Evolutionary conservation across 2,797 vertebrate genomes (phyloP).

Genomic region (Channallabes apus): DNA sequence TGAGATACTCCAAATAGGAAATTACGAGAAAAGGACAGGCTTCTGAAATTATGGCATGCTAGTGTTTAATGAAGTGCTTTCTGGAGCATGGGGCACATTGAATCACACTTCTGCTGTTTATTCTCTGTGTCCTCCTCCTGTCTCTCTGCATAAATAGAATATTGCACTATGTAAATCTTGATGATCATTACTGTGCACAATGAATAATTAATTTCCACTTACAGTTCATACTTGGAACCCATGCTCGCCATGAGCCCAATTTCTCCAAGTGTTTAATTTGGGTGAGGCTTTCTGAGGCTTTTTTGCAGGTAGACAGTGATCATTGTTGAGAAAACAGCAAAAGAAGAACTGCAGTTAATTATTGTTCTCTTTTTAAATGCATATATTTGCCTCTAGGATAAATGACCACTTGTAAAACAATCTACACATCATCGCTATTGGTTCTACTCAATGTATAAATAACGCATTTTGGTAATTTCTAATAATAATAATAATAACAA

Average conservation of each 20-base stretch:
- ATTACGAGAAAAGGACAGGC: conserved; percentile 26
- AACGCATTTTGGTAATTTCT: background rate
- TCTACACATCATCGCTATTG: background rate
- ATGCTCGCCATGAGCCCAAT: conserved; percentile 5
- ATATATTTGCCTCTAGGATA: background rate
- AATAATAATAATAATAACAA: too few species aligned
- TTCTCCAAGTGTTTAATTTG: conserved; percentile 22
- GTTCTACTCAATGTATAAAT: background rate
- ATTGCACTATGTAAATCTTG: conserved; percentile 46
- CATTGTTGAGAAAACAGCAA: background rate
- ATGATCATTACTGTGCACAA: conserved; percentile 47
- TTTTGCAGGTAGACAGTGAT: too few species aligned
- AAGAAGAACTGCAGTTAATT: background rate
- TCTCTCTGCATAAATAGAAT: conserved; percentile 52
- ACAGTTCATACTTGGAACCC: conserved; percentile 33
- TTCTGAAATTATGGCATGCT: conserved; percentile 38
- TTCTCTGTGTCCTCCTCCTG: conserved; percentile 50
- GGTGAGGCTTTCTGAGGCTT: background rate
- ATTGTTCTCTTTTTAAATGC: background rate
- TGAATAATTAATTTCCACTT: conserved; percentile 65
- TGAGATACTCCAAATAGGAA: conserved; percentile 23
- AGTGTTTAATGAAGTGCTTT: conserved; percentile 49
- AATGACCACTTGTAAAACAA: background rate
- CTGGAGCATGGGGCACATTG: conserved; percentile 16
- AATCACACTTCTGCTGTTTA: conserved; percentile 39